Evolutionary conservation across 2,888 invertebrate species (phyloP).

Genomic region (Heliconius hortense): DNA sequence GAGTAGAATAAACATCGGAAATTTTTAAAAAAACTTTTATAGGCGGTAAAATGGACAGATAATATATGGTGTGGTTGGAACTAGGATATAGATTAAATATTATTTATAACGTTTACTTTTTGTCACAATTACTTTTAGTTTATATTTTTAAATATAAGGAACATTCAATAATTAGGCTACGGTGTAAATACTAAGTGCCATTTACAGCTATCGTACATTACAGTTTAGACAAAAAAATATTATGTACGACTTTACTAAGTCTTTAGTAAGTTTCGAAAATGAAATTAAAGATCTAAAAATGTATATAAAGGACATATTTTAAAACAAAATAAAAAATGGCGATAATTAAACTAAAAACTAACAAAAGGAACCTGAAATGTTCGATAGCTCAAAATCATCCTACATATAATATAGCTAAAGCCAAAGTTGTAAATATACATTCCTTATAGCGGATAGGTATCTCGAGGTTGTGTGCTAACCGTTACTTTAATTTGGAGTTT

Average conservation of each 20-base stretch:
- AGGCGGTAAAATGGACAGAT: not conserved
- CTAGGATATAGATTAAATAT: slow-evolving; percentile 21
- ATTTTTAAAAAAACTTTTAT: not conserved
- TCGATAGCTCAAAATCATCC: slow-evolving; percentile 45
- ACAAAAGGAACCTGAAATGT: slow-evolving; percentile 4
- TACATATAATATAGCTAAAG: slow-evolving; percentile 61
- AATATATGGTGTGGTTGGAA: slow-evolving; percentile 27
- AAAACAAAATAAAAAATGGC: not conserved
- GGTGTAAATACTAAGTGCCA: slow-evolving; percentile 54
- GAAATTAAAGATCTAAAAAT: not conserved
- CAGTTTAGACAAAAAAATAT: not conserved
- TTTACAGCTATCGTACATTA: slow-evolving; percentile 40
- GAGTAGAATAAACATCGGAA: not conserved
- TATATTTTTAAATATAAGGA: slow-evolving; percentile 25
- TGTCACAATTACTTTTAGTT: slow-evolving; percentile 38
- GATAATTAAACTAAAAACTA: not conserved
- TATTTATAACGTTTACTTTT: slow-evolving; percentile 26
- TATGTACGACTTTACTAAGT: too few species aligned
- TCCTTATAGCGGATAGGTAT: slow-evolving; percentile 44
- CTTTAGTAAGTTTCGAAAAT: too few species aligned
- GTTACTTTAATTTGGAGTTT: slow-evolving; percentile 27
- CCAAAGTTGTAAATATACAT: slow-evolving; percentile 75
- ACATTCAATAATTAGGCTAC: slow-evolving; percentile 40
- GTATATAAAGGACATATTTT: not conserved
- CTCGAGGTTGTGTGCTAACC: slow-evolving; percentile 61